Percentiles rank a stretch among this genome's conserved stretches.
Conservation (phyloP, 1,140 invertebrate species). For the Listronotus oregonensis region DNA sequence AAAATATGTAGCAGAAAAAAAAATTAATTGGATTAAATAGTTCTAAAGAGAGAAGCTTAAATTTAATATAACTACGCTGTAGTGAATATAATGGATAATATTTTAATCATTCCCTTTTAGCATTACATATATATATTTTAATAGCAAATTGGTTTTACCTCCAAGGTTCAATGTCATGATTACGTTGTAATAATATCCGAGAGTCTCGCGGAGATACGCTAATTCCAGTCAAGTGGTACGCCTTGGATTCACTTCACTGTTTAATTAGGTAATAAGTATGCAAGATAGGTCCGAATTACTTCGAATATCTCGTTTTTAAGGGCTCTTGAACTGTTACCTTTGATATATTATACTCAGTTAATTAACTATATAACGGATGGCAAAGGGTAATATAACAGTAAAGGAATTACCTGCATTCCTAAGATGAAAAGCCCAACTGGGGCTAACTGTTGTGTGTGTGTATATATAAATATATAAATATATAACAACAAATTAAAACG, state of each 20-base stretch:
- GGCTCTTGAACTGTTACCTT: constrained; percentile 20
- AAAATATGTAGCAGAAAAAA: no score
- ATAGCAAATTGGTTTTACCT: neutral
- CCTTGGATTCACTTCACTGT: constrained; percentile 17
- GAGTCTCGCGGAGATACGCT: neutral
- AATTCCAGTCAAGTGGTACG: constrained; percentile 10
- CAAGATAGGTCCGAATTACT: constrained; percentile 28
- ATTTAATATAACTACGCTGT: no score
- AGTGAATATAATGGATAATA: no score
- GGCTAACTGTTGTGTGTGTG: no score
- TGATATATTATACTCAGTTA: constrained; percentile 24
- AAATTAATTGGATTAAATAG: no score
- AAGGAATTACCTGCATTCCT: neutral
- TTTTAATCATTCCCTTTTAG: no score
- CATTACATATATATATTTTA: no score
- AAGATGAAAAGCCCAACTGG: no score
- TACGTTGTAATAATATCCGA: constrained; percentile 12
- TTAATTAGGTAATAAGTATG: constrained; percentile 28
- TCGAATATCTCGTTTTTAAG: constrained; percentile 21
- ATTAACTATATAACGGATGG: constrained; percentile 13
- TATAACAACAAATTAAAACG: no score
- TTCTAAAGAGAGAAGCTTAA: no score
- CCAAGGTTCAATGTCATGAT: constrained; percentile 8
- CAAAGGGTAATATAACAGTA: neutral
- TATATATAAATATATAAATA: no score